Evolutionary conservation across 2,113 vertebrate species (phyloP), one percentile per base, ranked within the genome.

Genomic region (Hemicordylus capensis): DNA sequence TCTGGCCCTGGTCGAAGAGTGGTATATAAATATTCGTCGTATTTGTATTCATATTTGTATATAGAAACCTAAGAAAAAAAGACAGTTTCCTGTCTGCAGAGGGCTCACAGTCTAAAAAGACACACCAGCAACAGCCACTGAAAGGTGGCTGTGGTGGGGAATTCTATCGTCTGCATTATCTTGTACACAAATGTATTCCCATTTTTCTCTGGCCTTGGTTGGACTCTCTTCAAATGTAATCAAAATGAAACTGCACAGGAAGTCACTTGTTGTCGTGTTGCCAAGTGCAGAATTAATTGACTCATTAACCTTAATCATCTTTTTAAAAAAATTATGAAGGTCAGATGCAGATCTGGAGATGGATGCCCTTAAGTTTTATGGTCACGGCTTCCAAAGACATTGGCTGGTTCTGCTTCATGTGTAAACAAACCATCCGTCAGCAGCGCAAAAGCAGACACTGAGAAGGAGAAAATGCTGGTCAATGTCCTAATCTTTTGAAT

Each of bases 221-320:
- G 28, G 3, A 37, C 75, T 39, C 1, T 46, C 10, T 79, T 85
- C n/a, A 0, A 37, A 75, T 48, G 34, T 59, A 59, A 37, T 11
- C 26, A 15, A 59, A 77, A 85, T 48, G 20, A 85, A 78, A 83
- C 76, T 80, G 28, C 64, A 39, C 46, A 76, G 39, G 87, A 72
- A 76, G 42, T 80, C 63, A 67, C 14, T 64, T 34, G 48, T 34
- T 77, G 61, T 85, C 26, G 46, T 74, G 80, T 24, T 81, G 76
- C 66, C 74, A 88, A 67, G 58, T 48, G 66, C 80, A 89, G 86
- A 90, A 91, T 87, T 76, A 90, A 92, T 92, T 73, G 67, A 72
- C 83, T 91, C 42, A 85, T 90, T 93, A 92, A 84, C 54, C 81
- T 87, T 91, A 86, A 91, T 89, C 61, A 89, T 39, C 42, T 59